Evolutionary conservation across 2,113 vertebrate species (phyloP), one percentile per base, ranked within the genome.

Genomic region (Platysternon megacephalum): DNA sequence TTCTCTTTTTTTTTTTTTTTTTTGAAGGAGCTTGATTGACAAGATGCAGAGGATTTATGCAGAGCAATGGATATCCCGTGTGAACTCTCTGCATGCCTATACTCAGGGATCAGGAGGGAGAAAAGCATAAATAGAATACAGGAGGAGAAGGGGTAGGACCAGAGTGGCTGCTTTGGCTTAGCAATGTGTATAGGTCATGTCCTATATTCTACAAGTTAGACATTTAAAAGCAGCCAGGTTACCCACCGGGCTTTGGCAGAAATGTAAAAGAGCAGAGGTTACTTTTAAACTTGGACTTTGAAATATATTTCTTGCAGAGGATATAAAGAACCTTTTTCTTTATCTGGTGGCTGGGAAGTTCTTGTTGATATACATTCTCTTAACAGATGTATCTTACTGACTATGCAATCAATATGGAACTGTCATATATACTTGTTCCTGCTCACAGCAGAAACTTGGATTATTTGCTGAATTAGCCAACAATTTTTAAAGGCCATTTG

Each of bases 141-240:
- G 26, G 88, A 79, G 2, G 28, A 5, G 9, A 58, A 78, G 2
- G 6, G 2, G 87, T 1, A 13, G 51, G 46, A 51, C 19, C 61
- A 44, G 12, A 4, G 35, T 5, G 51, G 0, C 0, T 85, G 14
- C 35, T 78, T 42, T 82, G 17, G 2, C 3, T 87, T 2, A 39
- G 0, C 76, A 52, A 5, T 39, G 26, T 79, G 55, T 3, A 79
- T 7, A 11, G 1, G 3, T 87, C 8, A 28, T 0, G 0, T 32
- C 11, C 3, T 2, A 6, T 17, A 8, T 81, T 39, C 46, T 56
- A 35, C 2, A 53, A 1, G 39, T 2, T 53, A 42, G 44, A 14
- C 85, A 46, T 1, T 44, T 29, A 56, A 91, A 72, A 39, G 1
- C 2, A 83, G 32, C 11, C 4, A 84, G 46, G 4, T 51, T 46